Conservation (phyloP, 1,140 invertebrate species). For the Melitaea cinxia region DNA sequence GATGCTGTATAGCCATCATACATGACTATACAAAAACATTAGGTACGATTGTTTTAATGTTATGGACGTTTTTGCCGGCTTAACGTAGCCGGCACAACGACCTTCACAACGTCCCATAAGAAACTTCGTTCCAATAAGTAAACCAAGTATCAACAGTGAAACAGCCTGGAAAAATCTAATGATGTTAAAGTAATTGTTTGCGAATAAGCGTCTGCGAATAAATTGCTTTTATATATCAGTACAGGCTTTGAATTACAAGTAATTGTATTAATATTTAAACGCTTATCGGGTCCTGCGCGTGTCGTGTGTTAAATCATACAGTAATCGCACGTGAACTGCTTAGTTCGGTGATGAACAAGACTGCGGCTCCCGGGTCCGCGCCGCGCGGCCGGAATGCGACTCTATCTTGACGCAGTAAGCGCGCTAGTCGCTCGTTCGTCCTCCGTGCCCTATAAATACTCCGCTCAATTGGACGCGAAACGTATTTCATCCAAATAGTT, state of each 20-base stretch:
- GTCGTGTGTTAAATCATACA: background rate
- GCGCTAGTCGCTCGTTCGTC: background rate
- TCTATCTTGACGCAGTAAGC: background rate
- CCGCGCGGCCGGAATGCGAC: background rate
- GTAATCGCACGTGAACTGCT: background rate
- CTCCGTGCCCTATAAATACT: background rate
- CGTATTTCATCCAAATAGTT: constrained; percentile 10
- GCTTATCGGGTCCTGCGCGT: background rate
- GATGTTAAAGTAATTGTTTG: background rate
- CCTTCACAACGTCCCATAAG: too few relatives aligned
- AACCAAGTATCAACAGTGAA: background rate
- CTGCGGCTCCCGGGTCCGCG: background rate
- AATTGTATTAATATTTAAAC: constrained; percentile 5
- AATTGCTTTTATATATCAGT: background rate
- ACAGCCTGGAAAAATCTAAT: background rate
- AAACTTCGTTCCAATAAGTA: too few relatives aligned
- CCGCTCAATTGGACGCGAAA: constrained; percentile 1
- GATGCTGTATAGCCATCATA: too few relatives aligned
- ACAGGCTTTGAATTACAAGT: background rate
- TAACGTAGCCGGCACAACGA: too few relatives aligned
- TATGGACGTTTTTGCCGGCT: too few relatives aligned
- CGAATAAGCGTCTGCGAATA: background rate
- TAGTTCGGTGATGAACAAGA: constrained; percentile 1
- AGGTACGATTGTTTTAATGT: too few relatives aligned
- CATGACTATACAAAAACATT: too few relatives aligned